Evolutionary conservation across 2,113 vertebrate species (phyloP).

Genomic region (Etia nguti): DNA sequence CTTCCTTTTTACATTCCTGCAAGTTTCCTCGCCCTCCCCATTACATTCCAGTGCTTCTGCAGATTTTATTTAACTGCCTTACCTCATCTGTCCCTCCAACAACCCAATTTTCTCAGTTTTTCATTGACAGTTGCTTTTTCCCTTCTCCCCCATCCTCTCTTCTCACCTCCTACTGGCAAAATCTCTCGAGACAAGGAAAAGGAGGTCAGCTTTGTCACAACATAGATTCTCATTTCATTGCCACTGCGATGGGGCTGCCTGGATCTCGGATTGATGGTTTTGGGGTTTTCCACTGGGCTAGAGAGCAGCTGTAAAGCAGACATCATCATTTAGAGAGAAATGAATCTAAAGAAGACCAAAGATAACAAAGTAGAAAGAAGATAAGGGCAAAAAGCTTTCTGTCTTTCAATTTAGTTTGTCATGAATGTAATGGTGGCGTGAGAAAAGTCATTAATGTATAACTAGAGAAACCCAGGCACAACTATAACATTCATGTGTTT

Average conservation of each 20-base stretch:
- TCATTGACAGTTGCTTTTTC: slow-evolving; percentile 3
- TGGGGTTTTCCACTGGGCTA: slow-evolving; percentile 7
- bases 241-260: slow-evolving; percentile 11
- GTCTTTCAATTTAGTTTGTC: background rate
- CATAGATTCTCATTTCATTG: slow-evolving; percentile 42
- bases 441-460: background rate
- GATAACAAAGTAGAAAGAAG: background rate
- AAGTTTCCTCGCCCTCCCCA: background rate
- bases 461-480: background rate
- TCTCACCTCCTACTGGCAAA: slow-evolving; percentile 22
- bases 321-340: background rate
- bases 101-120: slow-evolving; percentile 29
- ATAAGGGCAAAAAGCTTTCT: background rate
- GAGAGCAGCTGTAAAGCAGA: background rate
- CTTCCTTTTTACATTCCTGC: background rate
- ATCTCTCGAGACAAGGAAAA: slow-evolving; percentile 46
- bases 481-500: background rate
- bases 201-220: slow-evolving; percentile 62
- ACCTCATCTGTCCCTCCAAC: background rate
- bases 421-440: background rate
- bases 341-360: background rate
- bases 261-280: slow-evolving; percentile 34
- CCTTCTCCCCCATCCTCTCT: background rate
- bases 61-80: background rate
- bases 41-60: background rate